Evolutionary conservation across 2,113 vertebrate genomes (phyloP).

Genomic region (Coracopsis vasa): DNA sequence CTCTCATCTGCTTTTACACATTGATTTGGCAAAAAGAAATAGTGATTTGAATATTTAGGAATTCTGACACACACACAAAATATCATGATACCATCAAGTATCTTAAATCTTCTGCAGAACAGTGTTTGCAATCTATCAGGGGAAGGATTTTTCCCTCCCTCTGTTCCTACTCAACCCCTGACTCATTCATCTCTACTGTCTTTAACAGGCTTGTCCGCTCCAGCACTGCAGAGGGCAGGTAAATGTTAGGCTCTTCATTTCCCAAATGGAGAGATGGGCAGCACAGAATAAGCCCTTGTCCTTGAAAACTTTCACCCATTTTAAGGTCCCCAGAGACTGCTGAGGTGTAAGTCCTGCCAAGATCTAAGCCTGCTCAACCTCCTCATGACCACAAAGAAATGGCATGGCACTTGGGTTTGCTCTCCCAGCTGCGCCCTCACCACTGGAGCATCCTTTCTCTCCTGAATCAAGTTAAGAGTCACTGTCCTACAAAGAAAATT

Average conservation of each 20-base stretch:
- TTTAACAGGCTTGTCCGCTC: neutral
- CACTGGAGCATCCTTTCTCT: neutral
- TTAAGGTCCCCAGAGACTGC: neutral
- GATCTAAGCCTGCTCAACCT: neutral
- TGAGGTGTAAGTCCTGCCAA: neutral
- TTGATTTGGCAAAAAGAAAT: neutral
- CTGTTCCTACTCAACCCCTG: neutral
- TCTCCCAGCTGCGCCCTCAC: neutral
- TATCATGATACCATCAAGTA: neutral
- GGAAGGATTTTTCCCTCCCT: neutral
- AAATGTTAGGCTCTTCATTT: neutral
- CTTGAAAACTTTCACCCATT: neutral
- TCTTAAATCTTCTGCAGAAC: neutral
- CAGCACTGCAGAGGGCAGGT: neutral
- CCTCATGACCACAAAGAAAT: neutral
- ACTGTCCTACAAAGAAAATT: neutral
- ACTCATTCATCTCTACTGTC: neutral
- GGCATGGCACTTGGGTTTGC: neutral
- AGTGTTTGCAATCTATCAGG: neutral
- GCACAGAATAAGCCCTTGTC: neutral
- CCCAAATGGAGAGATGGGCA: neutral
- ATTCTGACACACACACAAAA: neutral
- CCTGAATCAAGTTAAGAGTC: neutral
- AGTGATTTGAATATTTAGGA: neutral
- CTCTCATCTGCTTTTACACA: conserved; percentile 25